phyloP scores from a whole-genome alignment of 2,113 vertebrate genomes.

The Pyxicephalus adspersus region DNA sequence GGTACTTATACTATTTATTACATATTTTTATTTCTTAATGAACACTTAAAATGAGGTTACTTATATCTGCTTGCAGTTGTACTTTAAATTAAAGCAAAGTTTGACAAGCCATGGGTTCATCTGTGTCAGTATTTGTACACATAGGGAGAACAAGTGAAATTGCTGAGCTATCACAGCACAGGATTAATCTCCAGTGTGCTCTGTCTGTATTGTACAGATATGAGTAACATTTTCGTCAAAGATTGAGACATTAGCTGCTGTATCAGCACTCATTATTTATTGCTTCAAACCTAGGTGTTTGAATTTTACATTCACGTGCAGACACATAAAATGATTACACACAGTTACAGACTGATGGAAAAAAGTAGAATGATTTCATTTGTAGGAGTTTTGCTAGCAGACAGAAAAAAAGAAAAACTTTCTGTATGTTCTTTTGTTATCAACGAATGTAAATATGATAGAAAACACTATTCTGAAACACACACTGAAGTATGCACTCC shows the following conservation, averaged over 20 bases:
- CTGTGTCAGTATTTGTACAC: not conserved
- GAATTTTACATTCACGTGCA: not conserved
- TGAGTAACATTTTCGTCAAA: slow-evolving; percentile 14
- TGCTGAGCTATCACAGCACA: not conserved
- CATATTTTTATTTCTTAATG: too few species aligned
- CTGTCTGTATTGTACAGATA: slow-evolving; percentile 32
- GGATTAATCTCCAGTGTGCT: slow-evolving; percentile 21
- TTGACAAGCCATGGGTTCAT: not conserved
- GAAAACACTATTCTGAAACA: too few species aligned
- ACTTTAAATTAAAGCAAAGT: too few species aligned
- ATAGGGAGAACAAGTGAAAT: fast-evolving
- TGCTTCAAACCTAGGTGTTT: not conserved
- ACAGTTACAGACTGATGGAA: not conserved
- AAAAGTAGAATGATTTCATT: too few species aligned
- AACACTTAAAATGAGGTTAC: too few species aligned
- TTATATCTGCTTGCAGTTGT: too few species aligned
- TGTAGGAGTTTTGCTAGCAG: too few species aligned
- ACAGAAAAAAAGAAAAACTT: too few species aligned
- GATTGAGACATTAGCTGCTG: slow-evolving; percentile 33
- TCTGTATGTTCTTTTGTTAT: too few species aligned
- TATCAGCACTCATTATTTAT: slow-evolving; percentile 16
- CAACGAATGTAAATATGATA: too few species aligned
- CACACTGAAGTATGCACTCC: too few species aligned
- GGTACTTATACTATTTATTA: too few species aligned
- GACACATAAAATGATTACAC: not conserved